A percentile compares a stretch with the other conserved stretches of the same genome.
Evolutionary conservation across 2,113 vertebrate species (phyloP).

Genomic region (Electrona antarctica): DNA sequence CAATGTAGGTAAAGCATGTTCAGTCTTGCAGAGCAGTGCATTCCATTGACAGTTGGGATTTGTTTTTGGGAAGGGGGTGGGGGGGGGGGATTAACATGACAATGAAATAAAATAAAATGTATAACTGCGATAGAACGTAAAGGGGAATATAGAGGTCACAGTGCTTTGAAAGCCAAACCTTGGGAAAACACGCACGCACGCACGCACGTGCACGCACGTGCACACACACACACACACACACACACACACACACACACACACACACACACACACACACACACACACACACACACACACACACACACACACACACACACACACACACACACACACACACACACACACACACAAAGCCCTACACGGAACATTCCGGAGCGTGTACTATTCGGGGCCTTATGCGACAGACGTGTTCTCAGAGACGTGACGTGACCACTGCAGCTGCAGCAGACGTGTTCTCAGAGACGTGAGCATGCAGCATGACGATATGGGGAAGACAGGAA

Average conservation of each 20-base stretch:
- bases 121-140: conserved; percentile 31
- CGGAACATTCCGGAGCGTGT: conserved; percentile 49
- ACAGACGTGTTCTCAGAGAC: conserved; percentile 49
- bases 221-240: conserved; percentile 23
- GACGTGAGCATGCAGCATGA: too few species aligned
- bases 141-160: conserved; percentile 41
- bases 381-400: conserved; percentile 29
- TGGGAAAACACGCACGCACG: conserved; percentile 8
- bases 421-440: conserved; percentile 43
- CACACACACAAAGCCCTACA: conserved; percentile 38
- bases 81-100: conserved; percentile 26
- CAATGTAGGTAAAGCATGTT: conserved; percentile 68
- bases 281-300: too few species aligned
- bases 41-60: conserved; percentile 59
- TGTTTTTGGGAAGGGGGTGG: conserved; percentile 25
- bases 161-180: conserved; percentile 44
- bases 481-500: too few species aligned
- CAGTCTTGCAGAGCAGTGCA: conserved; percentile 74
- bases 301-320: too few species aligned
- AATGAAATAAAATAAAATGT: conserved; percentile 24
- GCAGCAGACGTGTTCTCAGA: too few species aligned
- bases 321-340: conserved; percentile 40
- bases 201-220: conserved; percentile 5
- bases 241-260: conserved; percentile 26
- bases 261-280: conserved; percentile 40